phyloP scores from a whole-genome alignment of 92 coral and sea anemone genomes.

The Heliopora coerulea region DNA sequence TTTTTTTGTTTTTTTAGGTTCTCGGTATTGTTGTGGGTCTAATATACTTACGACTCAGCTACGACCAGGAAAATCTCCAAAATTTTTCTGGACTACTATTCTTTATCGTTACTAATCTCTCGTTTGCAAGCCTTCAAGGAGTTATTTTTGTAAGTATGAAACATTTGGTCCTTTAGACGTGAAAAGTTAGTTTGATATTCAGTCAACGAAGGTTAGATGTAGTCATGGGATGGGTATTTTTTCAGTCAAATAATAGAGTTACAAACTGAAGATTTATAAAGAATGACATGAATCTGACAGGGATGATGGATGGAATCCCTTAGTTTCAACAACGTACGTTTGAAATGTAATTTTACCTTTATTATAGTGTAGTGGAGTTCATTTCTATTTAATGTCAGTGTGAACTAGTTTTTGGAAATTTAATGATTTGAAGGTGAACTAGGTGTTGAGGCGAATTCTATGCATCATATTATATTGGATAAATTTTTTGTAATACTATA shows the following conservation, averaged over 20 bases:
- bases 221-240: not conserved
- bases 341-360: too few relatives aligned
- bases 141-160: not conserved
- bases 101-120: slow-evolving; percentile 53
- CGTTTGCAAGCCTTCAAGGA: not conserved
- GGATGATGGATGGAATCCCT: too few relatives aligned
- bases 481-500: too few relatives aligned
- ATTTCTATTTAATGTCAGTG: too few relatives aligned
- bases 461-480: too few relatives aligned
- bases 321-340: too few relatives aligned
- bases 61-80: slow-evolving; percentile 59
- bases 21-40: slow-evolving; percentile 63
- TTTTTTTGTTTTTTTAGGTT: slow-evolving; percentile 28
- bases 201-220: not conserved
- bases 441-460: too few relatives aligned
- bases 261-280: too few relatives aligned
- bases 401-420: too few relatives aligned
- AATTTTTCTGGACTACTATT: slow-evolving; percentile 62
- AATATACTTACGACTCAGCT: slow-evolving; percentile 59
- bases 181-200: not conserved
- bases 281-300: too few relatives aligned
- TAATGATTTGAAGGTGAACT: too few relatives aligned
- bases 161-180: not conserved
- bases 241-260: not conserved
- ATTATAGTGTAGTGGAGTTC: too few relatives aligned